Conservation (phyloP, 2,888 invertebrate species). For the Thyatira batis region DNA sequence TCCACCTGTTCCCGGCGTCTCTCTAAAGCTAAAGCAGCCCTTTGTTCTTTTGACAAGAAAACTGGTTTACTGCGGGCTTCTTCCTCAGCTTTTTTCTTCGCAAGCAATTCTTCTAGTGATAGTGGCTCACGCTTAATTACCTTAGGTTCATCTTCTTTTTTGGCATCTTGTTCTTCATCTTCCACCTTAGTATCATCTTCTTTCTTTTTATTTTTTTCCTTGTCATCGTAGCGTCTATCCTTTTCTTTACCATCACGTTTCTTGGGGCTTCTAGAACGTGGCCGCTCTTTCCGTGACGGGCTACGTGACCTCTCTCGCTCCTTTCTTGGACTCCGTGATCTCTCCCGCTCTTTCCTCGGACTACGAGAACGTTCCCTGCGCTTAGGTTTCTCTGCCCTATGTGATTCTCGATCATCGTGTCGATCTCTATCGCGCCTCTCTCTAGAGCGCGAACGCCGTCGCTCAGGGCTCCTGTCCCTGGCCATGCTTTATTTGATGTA, state of each 20-base stretch:
- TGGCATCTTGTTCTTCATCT: slow-evolving; percentile 58
- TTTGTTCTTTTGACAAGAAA: slow-evolving; percentile 97
- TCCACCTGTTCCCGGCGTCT: slow-evolving; percentile 95
- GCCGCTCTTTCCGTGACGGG: slow-evolving; percentile 55
- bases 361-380: slow-evolving; percentile 67
- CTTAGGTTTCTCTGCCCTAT: slow-evolving; percentile 68
- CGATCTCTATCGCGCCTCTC: slow-evolving; percentile 73
- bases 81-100: slow-evolving; percentile 98
- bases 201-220: slow-evolving; percentile 65
- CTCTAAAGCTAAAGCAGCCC: slow-evolving; percentile 94
- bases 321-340: slow-evolving; percentile 64
- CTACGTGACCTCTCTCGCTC: slow-evolving; percentile 53
- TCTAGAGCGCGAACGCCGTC: slow-evolving; percentile 70
- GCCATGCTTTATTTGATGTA: slow-evolving; percentile 48
- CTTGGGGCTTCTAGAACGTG: slow-evolving; percentile 65
- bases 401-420: slow-evolving; percentile 67
- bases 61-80: slow-evolving; percentile 97
- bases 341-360: slow-evolving; percentile 61
- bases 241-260: slow-evolving; percentile 69
- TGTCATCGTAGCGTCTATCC: slow-evolving; percentile 65
- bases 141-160: slow-evolving; percentile 45
- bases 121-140: slow-evolving; percentile 88
- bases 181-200: slow-evolving; percentile 65
- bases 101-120: slow-evolving; percentile 96
- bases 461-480: slow-evolving; percentile 68